Base-by-base conservation (phyloP, 1,140 invertebrate genomes). In the Phenacoccus solenopsis region DNA sequence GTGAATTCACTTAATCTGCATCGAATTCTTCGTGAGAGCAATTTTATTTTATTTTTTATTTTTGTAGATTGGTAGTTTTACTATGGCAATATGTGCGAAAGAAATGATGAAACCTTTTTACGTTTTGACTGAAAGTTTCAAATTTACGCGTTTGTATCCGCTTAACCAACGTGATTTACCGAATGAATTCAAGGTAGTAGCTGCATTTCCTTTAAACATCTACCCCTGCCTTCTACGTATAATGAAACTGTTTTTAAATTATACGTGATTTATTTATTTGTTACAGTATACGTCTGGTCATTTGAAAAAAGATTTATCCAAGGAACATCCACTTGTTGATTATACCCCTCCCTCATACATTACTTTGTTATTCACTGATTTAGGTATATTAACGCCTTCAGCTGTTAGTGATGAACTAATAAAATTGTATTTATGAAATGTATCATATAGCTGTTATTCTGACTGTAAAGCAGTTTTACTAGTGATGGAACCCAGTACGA, bases 361-460 rank as follows among this genome's bases (percentile, higher is more conserved):
- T 10, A 95, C 90, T 0, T 79, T 98, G 13, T 81, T 99, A 9
- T 93, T 98, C 76, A 98, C 95, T 0, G 96, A 99, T 81, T 79
- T 98, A 30, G 97, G 96, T 13, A 92, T 96, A 72, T 80, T 98
- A 16, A 96, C 95, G 4, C 92, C 97, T 0, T 94, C 94, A 0
- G 95, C 94, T 72, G 93, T 98, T 13, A 96, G 94, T 80, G 96
- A 98, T 76, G 94, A 98, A 84, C 84, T 98, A 3, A 95, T 98
- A 71, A 96, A 97, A 81, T 81, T 98, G 56, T 98, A 98, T 81
- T 86, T 94, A 75, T 97, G 49, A 71, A n/a, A n/a, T n/a, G n/a
- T n/a, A n/a, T n/a, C n/a, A n/a, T n/a, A n/a, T n/a, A n/a, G n/a
- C n/a, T n/a, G n/a, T n/a, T n/a, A n/a, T n/a, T n/a, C n/a, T n/a